Base-by-base conservation (phyloP, 2,797 vertebrate genomes). In the Micropoecilia bifurca region DNA sequence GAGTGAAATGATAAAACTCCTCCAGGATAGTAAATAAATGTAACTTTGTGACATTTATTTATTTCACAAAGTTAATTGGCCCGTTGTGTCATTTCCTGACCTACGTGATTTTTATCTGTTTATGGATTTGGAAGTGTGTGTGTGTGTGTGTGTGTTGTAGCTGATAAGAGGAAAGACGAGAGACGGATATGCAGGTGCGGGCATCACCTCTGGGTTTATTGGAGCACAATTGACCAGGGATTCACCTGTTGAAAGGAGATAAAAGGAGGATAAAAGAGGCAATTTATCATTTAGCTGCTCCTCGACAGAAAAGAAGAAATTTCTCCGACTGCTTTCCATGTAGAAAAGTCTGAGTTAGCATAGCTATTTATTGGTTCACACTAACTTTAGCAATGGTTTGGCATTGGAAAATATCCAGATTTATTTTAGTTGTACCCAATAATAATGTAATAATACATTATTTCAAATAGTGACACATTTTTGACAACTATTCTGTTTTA, bases 51-150 rank as follows among this genome's bases (percentile, higher is more conserved):
- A 16, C 12, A 14, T 47, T 14, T 16, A 13, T 16, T 14, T 20
- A 48, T 1, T 4, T 57, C 53, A 28, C 25, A 13, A 12, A 57
- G 10, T 57, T 13, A 57, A n/a, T 4, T 28, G 10, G 53, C n/a
- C 53, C 10, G 1, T 57, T 28, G n/a, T 28, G 53, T 28, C 25
- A 28, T 57, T 48, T 18, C 1, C 16, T 28, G 78, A 83, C 80
- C 80, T n/a, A 0, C 1, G 39, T 12, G 76, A 71, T 79, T 85
- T 79, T 83, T 1, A 33, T 88, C 78, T 81, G 75, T 86, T 86
- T 84, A 85, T 78, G 59, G 79, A 79, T 79, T 50, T 78, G 14
- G 77, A 74, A 55, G 78, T 84, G 75, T 73, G 78, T 84, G 87
- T 43, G 41, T 84, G 74, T 66, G 79, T 83, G 86, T 6, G 16